Conservation (phyloP, 1,140 invertebrate species). For the Meloidogyne hapla region DNA sequence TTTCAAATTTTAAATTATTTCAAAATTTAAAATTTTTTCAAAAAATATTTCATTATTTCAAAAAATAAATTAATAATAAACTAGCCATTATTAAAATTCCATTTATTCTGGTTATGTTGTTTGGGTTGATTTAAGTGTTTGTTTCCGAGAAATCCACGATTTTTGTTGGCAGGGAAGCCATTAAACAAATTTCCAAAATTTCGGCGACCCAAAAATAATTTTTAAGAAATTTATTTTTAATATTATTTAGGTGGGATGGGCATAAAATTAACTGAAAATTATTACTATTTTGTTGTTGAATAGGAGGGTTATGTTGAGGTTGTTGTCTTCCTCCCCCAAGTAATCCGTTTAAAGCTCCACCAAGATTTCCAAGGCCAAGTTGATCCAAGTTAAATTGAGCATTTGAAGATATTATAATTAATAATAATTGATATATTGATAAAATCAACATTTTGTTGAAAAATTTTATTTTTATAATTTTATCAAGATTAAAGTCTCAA, state of each 20-base stretch:
- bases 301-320: not conserved
- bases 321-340: not conserved
- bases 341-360: not conserved
- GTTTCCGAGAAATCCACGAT: not conserved
- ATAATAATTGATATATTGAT: not conserved
- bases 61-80: too few relatives aligned
- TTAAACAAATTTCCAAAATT: not conserved
- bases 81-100: not conserved
- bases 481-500: too few relatives aligned
- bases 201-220: not conserved
- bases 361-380: not conserved
- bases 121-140: not conserved
- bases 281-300: not conserved
- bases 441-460: not conserved
- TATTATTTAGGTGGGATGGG: not conserved
- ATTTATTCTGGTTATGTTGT: not conserved
- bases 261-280: not conserved
- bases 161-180: not conserved
- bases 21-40: not conserved
- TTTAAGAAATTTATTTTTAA: not conserved
- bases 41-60: too few relatives aligned
- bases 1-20: not conserved
- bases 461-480: too few relatives aligned
- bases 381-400: not conserved
- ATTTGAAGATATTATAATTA: not conserved